These are phyloP conservation scores for Hyaena hyaena DNA, from an alignment of 2,113 vertebrate genomes.

Conservation along the genomic window DNA sequence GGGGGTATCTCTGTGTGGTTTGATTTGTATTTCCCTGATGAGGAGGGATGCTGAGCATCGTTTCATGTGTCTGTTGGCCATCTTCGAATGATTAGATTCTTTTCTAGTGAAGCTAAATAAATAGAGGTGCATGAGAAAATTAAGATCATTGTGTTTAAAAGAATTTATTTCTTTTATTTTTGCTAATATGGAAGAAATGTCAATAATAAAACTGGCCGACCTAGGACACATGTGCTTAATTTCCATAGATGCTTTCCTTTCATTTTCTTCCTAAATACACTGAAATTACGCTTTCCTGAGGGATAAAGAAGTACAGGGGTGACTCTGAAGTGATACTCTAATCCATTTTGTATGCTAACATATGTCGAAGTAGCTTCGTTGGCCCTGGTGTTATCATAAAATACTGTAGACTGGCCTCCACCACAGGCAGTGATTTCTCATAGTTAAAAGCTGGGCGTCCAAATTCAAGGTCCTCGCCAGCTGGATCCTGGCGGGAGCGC, in stretches of 20 bases:
- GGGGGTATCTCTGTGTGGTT: no score
- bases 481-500: not conserved
- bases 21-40: no score
- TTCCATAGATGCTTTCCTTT: not conserved
- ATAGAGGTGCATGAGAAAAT: not conserved
- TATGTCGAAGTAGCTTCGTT: not conserved
- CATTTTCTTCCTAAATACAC: not conserved
- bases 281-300: not conserved
- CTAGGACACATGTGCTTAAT: not conserved
- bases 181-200: not conserved
- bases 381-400: not conserved
- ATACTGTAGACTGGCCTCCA: not conserved
- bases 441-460: not conserved
- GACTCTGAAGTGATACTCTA: not conserved
- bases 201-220: not conserved
- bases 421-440: not conserved
- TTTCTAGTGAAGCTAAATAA: not conserved
- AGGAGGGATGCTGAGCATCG: no score
- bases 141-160: not conserved
- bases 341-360: not conserved
- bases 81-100: no score
- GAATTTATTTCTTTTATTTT: not conserved
- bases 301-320: not conserved
- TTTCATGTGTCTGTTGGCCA: no score
- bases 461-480: rapidly evolving